Evolutionary conservation across 1,140 invertebrate genomes (phyloP), one percentile per base, ranked within the genome.

Genomic region (Drosophila kanapiae): DNA sequence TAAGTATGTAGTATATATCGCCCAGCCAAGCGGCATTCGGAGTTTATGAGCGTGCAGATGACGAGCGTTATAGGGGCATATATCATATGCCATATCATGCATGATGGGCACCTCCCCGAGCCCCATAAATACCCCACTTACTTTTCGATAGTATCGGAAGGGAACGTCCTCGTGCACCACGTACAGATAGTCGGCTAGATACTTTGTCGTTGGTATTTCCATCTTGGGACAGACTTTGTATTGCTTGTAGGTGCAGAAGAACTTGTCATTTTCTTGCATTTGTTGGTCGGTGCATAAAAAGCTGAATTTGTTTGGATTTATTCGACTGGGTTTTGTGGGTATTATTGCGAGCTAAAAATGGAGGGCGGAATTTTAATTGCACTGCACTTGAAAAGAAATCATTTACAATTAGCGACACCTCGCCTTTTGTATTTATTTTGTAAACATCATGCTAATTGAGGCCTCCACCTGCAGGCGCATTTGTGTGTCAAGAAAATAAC

Each of bases 211-310:
- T 81, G 91, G 87, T 83, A 92, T 91, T 59, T 93, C 91, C 92
- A 93, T 92, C 87, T 91, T 92, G 57, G 91, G 90, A 83, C 87
- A 92, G 82, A 92, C 91, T 76, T 92, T 88, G 69, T 92, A 92
- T 75, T 88, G 84, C 72, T 92, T 92, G 43, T 84, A 77, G 49
- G 76, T 71, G 60, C 85, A 91, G 64, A 75, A 88, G 80, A 92
- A 91, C 60, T 92, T 92, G 82, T 92, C 91, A 92, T 92, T 92
- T 92, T 92, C 91, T 84, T 92, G 91, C 91, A 92, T 92, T 92
- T 91, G 88, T 74, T 69, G 62, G 54, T 60, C 67, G 62, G 69
- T 75, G 68, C 74, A 86, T 72, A 77, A 43, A 76, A 83, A 62
- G 33, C 43, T n/a, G 27, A 63, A 43, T 48, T 56, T 23, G 8